Conservation (phyloP, 2,888 invertebrate species). For the Blomia tropicalis region DNA sequence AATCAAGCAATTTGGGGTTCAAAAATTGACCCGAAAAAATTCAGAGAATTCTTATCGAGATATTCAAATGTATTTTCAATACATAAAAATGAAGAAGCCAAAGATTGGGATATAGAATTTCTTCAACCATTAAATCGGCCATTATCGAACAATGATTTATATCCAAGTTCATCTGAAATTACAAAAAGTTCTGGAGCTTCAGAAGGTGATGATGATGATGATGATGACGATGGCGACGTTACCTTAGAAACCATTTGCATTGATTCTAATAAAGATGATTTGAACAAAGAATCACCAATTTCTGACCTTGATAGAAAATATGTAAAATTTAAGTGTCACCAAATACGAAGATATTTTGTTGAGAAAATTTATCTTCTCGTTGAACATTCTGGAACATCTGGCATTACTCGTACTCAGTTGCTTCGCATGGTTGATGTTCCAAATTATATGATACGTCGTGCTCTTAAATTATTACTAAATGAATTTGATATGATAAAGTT, state of each 20-base stretch:
- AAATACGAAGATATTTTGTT: neutral
- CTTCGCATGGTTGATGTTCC: neutral
- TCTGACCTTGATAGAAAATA: neutral
- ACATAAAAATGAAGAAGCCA: neutral
- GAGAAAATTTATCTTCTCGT: neutral
- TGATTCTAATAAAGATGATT: neutral
- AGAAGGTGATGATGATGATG: conserved; percentile 19
- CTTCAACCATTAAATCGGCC: neutral
- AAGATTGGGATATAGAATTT: neutral
- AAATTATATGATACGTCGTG: neutral
- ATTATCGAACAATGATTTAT: neutral
- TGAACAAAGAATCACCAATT: neutral
- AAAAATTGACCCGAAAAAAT: neutral
- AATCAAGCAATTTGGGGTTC: neutral
- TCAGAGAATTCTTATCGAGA: neutral
- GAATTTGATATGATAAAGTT: conserved; percentile 39
- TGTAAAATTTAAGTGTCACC: conserved; percentile 10
- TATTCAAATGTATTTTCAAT: neutral
- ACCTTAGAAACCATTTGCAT: too few species aligned
- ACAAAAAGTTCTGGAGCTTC: neutral
- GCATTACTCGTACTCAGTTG: neutral
- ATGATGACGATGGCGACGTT: conserved; percentile 19
- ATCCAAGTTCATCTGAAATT: neutral
- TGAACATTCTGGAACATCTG: neutral
- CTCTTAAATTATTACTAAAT: conserved; percentile 32